These are phyloP conservation scores for Drosophila algonquin DNA, from an alignment of 2,888 invertebrate species.

Conservation along the genomic window DNA sequence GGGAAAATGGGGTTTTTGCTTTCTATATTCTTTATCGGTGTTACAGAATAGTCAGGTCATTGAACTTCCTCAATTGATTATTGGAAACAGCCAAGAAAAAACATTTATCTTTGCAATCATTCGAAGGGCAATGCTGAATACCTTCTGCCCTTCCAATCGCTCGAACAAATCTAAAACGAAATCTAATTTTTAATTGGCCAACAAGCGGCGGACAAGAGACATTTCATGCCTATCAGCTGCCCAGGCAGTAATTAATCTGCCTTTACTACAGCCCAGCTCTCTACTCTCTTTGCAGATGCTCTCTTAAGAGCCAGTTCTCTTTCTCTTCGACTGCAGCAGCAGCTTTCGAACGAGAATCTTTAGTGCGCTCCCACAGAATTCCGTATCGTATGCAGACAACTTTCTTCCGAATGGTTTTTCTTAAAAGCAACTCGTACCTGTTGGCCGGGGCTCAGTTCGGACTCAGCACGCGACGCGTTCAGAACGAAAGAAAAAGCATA, in stretches of 20 bases:
- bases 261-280: constrained; percentile 2
- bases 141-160: constrained; percentile 5
- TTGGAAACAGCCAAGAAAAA: background rate
- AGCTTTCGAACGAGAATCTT: constrained; percentile 68
- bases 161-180: constrained; percentile 26
- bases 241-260: constrained; percentile 20
- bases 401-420: constrained; percentile 73
- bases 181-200: constrained; percentile 50
- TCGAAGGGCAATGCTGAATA: background rate
- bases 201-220: constrained; percentile 39
- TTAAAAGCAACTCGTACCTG: constrained; percentile 64
- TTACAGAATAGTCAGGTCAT: background rate
- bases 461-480: constrained; percentile 74
- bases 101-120: constrained; percentile 15
- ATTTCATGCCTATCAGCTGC: constrained; percentile 40
- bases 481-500: constrained; percentile 54
- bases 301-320: constrained; percentile 12
- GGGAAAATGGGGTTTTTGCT: background rate
- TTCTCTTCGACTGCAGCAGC: constrained; percentile 26
- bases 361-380: constrained; percentile 41
- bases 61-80: background rate
- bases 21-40: background rate
- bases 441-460: constrained; percentile 57
- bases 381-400: constrained; percentile 58
- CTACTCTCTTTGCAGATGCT: constrained; percentile 20